Percentiles rank a stretch among this genome's conserved stretches.
phyloP scores from a whole-genome alignment of 1,140 invertebrate species.

The Drosophila guanche region DNA sequence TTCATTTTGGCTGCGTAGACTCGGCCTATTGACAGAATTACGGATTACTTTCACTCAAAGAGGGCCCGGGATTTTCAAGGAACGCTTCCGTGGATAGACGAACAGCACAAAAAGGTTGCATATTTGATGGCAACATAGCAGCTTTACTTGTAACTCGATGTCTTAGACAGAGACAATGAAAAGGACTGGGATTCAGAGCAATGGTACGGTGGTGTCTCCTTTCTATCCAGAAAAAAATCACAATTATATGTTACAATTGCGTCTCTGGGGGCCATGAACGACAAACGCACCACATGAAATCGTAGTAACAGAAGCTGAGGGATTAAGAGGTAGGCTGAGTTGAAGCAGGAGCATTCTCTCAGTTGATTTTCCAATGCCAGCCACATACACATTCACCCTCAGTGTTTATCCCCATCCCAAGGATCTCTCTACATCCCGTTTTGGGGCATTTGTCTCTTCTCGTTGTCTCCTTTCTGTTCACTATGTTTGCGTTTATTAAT shows the following conservation, averaged over 20 bases:
- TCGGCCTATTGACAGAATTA: conserved; percentile 74
- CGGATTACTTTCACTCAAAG: conserved; percentile 77
- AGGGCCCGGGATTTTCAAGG: not conserved
- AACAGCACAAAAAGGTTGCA: conserved; percentile 52
- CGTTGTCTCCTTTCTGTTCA: conserved; percentile 49
- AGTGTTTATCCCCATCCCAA: conserved; percentile 10
- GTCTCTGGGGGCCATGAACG: conserved; percentile 73
- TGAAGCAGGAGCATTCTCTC: conserved; percentile 49
- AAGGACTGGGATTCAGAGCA: no score
- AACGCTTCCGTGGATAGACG: no score
- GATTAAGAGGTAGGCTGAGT: conserved; percentile 9
- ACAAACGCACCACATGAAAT: conserved; percentile 43
- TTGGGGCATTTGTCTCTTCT: conserved; percentile 34
- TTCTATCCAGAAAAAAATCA: conserved; percentile 67
- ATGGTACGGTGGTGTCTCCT: not conserved
- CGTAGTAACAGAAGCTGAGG: conserved; percentile 39
- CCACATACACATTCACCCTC: conserved; percentile 2
- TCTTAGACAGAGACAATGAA: not conserved
- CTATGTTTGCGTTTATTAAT: conserved; percentile 78
- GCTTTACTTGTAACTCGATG: conserved; percentile 27
- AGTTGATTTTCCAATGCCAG: conserved; percentile 79
- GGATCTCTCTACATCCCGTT: conserved; percentile 34
- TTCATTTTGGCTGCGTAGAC: conserved; percentile 63
- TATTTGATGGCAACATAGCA: conserved; percentile 66
- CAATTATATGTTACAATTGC: conserved; percentile 82